Conservation (phyloP, 2,888 invertebrate genomes). For the Ctenicera cuprea region DNA sequence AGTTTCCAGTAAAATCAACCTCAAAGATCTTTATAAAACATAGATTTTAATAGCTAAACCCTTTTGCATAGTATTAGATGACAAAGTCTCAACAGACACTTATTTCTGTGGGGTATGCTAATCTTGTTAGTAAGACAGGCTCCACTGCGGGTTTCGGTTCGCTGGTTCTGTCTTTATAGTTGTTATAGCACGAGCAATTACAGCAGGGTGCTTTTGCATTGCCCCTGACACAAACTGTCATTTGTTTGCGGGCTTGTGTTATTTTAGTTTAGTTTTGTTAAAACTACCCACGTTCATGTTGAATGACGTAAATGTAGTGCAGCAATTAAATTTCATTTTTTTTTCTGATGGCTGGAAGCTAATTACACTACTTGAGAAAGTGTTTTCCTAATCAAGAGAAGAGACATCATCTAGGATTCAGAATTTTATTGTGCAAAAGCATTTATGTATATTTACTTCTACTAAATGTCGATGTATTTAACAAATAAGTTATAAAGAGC, state of each 20-base stretch:
- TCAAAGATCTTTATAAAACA: slow-evolving; percentile 11
- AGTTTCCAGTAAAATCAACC: neutral
- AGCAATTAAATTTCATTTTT: too few relatives aligned
- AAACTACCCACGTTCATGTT: neutral
- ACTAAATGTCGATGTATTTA: too few relatives aligned
- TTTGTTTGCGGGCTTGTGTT: slow-evolving; percentile 9
- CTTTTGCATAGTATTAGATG: neutral
- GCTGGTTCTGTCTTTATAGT: slow-evolving; percentile 35
- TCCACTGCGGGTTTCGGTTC: slow-evolving; percentile 27
- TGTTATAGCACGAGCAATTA: slow-evolving; percentile 42
- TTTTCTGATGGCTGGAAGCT: too few relatives aligned
- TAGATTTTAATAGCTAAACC: neutral
- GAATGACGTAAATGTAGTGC: too few relatives aligned
- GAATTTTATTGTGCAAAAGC: too few relatives aligned
- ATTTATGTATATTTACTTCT: too few relatives aligned
- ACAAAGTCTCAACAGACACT: slow-evolving; percentile 11
- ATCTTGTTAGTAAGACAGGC: slow-evolving; percentile 27
- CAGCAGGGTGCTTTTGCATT: slow-evolving; percentile 22
- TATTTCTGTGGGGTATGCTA: slow-evolving; percentile 33
- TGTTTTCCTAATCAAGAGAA: too few relatives aligned
- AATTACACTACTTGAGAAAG: too few relatives aligned
- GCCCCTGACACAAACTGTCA: slow-evolving; percentile 22
- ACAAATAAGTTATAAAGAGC: too few relatives aligned
- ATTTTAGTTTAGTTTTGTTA: slow-evolving; percentile 15
- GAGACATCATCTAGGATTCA: too few relatives aligned